These are phyloP conservation scores for Oceanodroma tethys DNA, from an alignment of 2,113 vertebrate genomes.

Conservation along the genomic window DNA sequence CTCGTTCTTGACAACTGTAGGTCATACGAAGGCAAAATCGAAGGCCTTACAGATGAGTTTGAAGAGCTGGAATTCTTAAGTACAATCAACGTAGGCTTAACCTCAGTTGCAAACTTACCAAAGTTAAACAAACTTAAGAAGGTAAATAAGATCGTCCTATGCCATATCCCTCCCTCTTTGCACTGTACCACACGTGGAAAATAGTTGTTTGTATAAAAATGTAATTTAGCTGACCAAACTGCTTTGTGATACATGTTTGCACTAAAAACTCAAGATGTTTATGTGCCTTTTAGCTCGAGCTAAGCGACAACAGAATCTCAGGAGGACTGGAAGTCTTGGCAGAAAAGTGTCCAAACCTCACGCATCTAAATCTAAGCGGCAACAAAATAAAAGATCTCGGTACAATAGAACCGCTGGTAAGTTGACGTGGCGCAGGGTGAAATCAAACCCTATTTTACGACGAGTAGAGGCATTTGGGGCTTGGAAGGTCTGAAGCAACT, in stretches of 20 bases:
- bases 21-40: slow-evolving; percentile 93
- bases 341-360: slow-evolving; percentile 96
- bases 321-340: slow-evolving; percentile 97
- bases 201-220: background rate
- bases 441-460: background rate
- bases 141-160: slow-evolving; percentile 65
- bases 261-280: background rate
- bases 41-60: slow-evolving; percentile 96
- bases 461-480: rapidly evolving
- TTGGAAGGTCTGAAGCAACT: background rate
- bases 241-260: background rate
- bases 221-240: background rate
- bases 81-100: slow-evolving; percentile 96
- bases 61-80: slow-evolving; percentile 97
- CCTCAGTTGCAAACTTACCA: slow-evolving; percentile 92
- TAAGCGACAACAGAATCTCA: slow-evolving; percentile 99
- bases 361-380: slow-evolving; percentile 96
- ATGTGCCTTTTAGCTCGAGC: slow-evolving; percentile 83
- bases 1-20: slow-evolving; percentile 97
- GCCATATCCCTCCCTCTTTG: background rate
- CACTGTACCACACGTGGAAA: rapidly evolving
- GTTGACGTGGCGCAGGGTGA: background rate
- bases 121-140: slow-evolving; percentile 99
- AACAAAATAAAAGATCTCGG: slow-evolving; percentile 99
- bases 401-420: slow-evolving; percentile 98